Evolutionary conservation across 2,113 vertebrate genomes (phyloP).

Genomic region (Glaucidium brasilianum): DNA sequence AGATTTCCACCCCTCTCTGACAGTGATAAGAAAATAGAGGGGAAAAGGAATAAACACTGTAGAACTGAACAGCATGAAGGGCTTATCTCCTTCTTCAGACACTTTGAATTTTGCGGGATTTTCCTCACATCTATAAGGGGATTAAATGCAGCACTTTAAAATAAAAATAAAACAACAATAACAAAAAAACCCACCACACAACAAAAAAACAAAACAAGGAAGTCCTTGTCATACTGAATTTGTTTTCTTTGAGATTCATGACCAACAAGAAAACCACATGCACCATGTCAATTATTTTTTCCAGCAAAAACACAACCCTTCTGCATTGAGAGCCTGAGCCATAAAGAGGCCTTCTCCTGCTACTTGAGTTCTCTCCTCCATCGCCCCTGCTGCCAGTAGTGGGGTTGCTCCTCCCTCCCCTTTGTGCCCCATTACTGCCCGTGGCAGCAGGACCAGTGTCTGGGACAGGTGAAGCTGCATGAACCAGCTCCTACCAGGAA

Average conservation of each 20-base stretch:
- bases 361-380: neutral
- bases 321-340: neutral
- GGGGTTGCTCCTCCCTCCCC: neutral
- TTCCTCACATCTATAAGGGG: neutral
- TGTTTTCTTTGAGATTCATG: neutral
- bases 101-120: neutral
- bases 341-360: neutral
- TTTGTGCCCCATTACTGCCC: neutral
- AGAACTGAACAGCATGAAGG: neutral
- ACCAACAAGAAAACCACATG: neutral
- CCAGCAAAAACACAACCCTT: neutral
- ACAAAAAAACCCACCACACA: too few relatives aligned
- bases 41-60: neutral
- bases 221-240: neutral
- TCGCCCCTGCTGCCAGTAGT: rapidly evolving
- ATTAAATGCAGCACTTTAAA: neutral
- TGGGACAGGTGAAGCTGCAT: neutral
- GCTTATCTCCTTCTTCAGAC: conserved; percentile 20
- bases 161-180: neutral
- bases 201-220: neutral
- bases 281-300: neutral
- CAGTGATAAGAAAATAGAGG: neutral
- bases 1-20: neutral
- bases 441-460: rapidly evolving
- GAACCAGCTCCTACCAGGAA: neutral